These are phyloP conservation scores for Nycticryphes semicollaris DNA, from an alignment of 2,113 vertebrate genomes.

Conservation along the genomic window DNA sequence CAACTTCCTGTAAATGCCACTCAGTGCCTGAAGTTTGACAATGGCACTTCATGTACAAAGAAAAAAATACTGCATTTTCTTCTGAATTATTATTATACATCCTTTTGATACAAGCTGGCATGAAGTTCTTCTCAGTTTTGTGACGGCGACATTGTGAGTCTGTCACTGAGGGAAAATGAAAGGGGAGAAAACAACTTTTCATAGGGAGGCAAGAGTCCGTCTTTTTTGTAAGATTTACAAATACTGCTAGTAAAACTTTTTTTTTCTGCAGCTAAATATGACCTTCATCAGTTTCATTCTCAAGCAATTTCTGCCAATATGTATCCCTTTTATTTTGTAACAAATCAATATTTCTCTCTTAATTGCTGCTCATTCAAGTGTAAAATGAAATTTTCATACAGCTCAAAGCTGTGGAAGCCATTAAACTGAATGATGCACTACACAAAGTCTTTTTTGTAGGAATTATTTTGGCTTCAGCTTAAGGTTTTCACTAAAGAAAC, in stretches of 20 bases:
- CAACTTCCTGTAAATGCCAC: not conserved
- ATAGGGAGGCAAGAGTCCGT: not conserved
- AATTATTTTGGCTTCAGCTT: not conserved
- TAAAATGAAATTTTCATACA: slow-evolving; percentile 51
- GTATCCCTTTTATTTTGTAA: slow-evolving; percentile 8
- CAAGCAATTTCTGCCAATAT: not conserved
- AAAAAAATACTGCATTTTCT: not conserved
- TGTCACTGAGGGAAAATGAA: not conserved
- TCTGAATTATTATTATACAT: not conserved
- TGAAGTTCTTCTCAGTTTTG: not conserved
- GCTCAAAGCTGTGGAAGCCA: slow-evolving; percentile 5
- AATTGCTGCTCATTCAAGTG: slow-evolving; percentile 31
- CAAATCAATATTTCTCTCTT: slow-evolving; percentile 50
- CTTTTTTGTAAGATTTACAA: not conserved
- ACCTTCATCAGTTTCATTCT: slow-evolving; percentile 29
- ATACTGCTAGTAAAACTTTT: not conserved
- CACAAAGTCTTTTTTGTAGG: not conserved
- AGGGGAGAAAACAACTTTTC: not conserved
- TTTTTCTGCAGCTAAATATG: not conserved
- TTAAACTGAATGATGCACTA: not conserved
- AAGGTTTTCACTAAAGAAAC: not conserved
- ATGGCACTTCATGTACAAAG: not conserved
- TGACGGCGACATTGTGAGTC: not conserved
- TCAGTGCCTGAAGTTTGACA: not conserved
- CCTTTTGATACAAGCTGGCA: not conserved